Percentiles rank a stretch among this genome's conserved stretches.
Evolutionary conservation across 2,113 vertebrate species (phyloP).

Genomic region (Excalfactoria chinensis): DNA sequence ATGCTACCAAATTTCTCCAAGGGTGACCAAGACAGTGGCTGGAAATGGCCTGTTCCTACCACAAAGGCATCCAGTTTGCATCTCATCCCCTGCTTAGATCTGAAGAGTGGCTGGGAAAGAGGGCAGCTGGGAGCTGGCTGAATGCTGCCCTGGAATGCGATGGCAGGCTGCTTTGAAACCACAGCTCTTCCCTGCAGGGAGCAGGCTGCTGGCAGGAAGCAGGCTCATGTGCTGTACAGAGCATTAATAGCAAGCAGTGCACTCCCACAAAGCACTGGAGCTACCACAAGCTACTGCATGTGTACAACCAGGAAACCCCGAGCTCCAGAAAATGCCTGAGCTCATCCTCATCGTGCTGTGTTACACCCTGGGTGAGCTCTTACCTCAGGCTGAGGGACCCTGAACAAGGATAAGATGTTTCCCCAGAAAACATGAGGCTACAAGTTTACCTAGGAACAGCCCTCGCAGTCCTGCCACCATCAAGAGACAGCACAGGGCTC

Average conservation of each 20-base stretch:
- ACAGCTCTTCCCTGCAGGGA: background rate
- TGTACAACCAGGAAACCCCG: background rate
- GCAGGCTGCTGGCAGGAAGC: slow-evolving; percentile 22
- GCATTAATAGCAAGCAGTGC: background rate
- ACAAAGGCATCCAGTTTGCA: background rate
- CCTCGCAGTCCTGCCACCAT: rapidly evolving
- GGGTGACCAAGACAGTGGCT: background rate
- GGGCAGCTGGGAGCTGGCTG: slow-evolving; percentile 40
- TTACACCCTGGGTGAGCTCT: background rate
- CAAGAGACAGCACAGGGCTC: background rate
- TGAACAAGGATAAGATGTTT: background rate
- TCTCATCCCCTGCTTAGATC: slow-evolving; percentile 48
- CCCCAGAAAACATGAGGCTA: background rate
- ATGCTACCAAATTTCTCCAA: background rate
- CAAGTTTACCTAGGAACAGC: background rate
- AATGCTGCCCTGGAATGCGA: slow-evolving; percentile 2
- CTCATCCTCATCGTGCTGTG: rapidly evolving
- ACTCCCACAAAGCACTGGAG: background rate
- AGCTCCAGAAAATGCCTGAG: background rate
- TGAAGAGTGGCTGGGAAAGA: background rate
- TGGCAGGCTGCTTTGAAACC: slow-evolving; percentile 19
- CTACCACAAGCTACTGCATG: background rate
- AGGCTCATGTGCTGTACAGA: background rate
- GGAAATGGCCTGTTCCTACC: background rate
- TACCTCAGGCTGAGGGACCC: background rate